phyloP scores from a whole-genome alignment of 2,113 vertebrate genomes.

The Ochotona princeps region DNA sequence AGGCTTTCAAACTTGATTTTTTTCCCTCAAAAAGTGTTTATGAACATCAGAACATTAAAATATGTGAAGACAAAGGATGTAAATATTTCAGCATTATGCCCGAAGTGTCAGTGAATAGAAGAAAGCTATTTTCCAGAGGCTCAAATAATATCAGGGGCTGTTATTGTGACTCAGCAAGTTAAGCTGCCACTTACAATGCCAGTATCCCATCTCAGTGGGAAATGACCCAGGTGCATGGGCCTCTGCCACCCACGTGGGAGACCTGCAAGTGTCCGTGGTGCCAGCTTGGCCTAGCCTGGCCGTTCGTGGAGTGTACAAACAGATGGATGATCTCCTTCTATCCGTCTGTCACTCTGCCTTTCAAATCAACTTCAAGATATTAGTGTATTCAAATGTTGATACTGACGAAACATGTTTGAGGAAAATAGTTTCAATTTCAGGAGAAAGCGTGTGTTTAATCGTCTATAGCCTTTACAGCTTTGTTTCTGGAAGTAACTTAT shows the following conservation, averaged over 20 bases:
- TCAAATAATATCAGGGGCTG: not conserved
- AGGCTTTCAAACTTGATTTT: not conserved
- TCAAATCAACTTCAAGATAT: not conserved
- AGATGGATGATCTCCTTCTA: too few species aligned
- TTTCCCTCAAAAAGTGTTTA: not conserved
- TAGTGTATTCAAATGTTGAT: not conserved
- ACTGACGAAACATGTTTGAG: conserved; percentile 28
- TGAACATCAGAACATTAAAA: not conserved
- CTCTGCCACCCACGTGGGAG: too few species aligned
- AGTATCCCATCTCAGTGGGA: too few species aligned
- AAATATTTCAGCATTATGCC: conserved; percentile 28
- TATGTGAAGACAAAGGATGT: conserved; percentile 9
- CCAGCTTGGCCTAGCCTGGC: too few species aligned
- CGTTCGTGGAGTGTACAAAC: too few species aligned
- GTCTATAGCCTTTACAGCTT: not conserved
- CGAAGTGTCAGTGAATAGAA: conserved; percentile 78
- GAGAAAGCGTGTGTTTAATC: not conserved
- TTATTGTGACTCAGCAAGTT: too few species aligned
- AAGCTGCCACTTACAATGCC: too few species aligned
- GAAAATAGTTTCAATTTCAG: conserved; percentile 52
- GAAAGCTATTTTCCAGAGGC: conserved; percentile 63
- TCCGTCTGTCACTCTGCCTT: too few species aligned
- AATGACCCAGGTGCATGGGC: too few species aligned
- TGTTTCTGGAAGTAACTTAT: conserved; percentile 6
- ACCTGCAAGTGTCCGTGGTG: too few species aligned